Conservation (phyloP, 2,888 invertebrate species). For the Melieria omissa region DNA sequence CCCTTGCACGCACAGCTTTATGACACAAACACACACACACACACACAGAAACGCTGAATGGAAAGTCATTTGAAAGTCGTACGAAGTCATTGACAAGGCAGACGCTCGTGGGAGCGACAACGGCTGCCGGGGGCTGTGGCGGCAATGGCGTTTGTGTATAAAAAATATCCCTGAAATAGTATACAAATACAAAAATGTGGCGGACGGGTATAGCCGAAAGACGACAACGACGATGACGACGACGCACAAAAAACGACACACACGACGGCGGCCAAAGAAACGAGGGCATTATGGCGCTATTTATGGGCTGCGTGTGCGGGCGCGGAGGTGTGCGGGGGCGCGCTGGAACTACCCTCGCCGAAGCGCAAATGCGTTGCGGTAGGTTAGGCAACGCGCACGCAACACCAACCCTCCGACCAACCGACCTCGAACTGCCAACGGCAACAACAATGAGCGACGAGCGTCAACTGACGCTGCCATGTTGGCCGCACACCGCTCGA, state of each 20-base stretch:
- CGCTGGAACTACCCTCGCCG: conserved; percentile 44
- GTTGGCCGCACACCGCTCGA: too few species aligned
- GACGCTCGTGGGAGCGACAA: conserved; percentile 8
- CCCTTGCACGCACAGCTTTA: too few species aligned
- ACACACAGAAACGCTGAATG: conserved; percentile 29
- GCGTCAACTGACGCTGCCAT: too few species aligned
- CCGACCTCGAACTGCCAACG: too few species aligned
- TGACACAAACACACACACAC: conserved; percentile 11
- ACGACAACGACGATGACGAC: background rate
- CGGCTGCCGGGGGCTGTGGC: conserved; percentile 15
- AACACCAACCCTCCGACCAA: too few species aligned
- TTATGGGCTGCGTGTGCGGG: conserved; percentile 23
- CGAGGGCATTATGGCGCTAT: conserved; percentile 41
- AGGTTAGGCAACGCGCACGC: conserved; percentile 43
- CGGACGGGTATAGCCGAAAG: background rate
- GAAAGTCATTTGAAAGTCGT: conserved; percentile 54
- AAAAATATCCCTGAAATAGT: conserved; percentile 20
- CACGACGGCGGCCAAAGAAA: conserved; percentile 31
- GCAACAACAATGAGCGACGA: too few species aligned
- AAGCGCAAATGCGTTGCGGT: conserved; percentile 48
- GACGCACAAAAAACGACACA: conserved; percentile 21
- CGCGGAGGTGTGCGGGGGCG: background rate
- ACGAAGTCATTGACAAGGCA: conserved; percentile 48
- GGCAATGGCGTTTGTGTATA: background rate
- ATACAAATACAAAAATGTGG: conserved; percentile 24